phyloP scores from a whole-genome alignment of 2,797 vertebrate genomes.

The Gorsachius magnificus region DNA sequence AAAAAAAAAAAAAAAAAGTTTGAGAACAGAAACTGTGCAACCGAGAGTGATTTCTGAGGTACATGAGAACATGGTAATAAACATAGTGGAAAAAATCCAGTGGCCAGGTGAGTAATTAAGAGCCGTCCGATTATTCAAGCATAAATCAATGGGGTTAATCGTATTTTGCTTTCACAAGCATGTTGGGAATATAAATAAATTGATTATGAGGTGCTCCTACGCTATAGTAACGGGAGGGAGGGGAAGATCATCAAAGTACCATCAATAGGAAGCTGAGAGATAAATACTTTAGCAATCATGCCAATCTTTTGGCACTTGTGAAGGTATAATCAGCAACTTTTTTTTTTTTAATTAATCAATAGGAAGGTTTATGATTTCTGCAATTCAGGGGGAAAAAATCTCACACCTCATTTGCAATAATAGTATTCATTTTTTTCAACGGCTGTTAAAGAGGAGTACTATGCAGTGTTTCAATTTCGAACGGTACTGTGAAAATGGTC shows the following conservation, averaged over 20 bases:
- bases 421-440: not conserved
- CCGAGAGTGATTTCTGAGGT: slow-evolving; percentile 89
- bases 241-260: slow-evolving; percentile 4
- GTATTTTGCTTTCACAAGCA: not conserved
- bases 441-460: not conserved
- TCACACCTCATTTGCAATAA: slow-evolving; percentile 15
- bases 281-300: not conserved
- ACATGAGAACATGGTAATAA: slow-evolving; percentile 86
- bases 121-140: not conserved
- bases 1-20: slow-evolving; percentile 34
- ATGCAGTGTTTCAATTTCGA: not conserved
- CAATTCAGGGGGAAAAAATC: not conserved
- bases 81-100: slow-evolving; percentile 78
- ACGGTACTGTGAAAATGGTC: not conserved
- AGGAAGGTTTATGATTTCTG: not conserved
- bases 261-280: not conserved
- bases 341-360: not conserved
- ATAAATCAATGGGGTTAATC: not conserved
- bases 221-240: not conserved
- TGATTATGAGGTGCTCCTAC: not conserved
- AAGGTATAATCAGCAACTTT: slow-evolving; percentile 33
- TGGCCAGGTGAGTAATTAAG: slow-evolving; percentile 54
- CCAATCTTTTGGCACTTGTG: slow-evolving; percentile 36
- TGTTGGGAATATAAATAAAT: slow-evolving; percentile 12
- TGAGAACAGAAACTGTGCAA: slow-evolving; percentile 91